phyloP scores from a whole-genome alignment of 2,888 invertebrate species.

The Dryococelus australis region DNA sequence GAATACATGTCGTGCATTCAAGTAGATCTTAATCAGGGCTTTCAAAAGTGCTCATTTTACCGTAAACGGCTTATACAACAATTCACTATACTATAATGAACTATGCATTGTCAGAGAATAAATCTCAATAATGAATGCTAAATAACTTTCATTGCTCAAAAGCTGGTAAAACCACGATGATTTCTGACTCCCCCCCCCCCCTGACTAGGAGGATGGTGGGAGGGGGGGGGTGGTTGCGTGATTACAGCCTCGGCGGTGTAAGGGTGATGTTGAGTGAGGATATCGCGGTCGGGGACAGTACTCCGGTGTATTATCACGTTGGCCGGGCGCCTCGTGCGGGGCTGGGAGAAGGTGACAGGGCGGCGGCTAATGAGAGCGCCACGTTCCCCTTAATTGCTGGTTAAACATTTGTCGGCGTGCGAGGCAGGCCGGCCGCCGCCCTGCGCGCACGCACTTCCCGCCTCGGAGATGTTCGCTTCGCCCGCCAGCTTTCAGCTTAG shows the following conservation, averaged over 20 bases:
- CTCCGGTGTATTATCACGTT: neutral
- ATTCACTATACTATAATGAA: too few species aligned
- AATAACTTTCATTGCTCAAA: too few species aligned
- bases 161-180: too few species aligned
- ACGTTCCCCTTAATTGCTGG: neutral
- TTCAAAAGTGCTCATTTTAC: too few species aligned
- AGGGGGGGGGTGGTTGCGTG: neutral
- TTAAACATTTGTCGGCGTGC: neutral
- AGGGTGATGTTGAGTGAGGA: neutral
- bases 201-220: neutral
- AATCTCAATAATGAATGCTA: too few species aligned
- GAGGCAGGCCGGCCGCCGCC: neutral
- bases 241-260: neutral
- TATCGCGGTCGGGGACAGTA: neutral
- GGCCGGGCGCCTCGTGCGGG: neutral
- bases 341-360: neutral
- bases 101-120: too few species aligned
- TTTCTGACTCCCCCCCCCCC: too few species aligned
- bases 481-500: too few species aligned
- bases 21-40: too few species aligned
- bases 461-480: neutral
- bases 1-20: too few species aligned
- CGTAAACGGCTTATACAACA: too few species aligned
- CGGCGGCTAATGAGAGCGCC: neutral
- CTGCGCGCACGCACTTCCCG: neutral